These are phyloP conservation scores for Drosophila miranda DNA, from an alignment of 1,140 invertebrate genomes.

Conservation along the genomic window DNA sequence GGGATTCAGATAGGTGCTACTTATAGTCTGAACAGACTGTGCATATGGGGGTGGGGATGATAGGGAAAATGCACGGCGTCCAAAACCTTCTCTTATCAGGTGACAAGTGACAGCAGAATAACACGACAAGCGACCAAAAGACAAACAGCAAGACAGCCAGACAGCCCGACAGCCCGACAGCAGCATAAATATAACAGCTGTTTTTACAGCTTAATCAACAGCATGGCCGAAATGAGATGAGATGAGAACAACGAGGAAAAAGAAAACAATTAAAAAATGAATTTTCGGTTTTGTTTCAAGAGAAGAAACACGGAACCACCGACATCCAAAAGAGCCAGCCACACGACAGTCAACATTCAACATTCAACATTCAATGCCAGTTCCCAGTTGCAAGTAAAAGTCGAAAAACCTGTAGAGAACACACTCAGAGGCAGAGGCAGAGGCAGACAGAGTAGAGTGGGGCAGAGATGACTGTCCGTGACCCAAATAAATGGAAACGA, in stretches of 20 bases:
- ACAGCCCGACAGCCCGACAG: no score
- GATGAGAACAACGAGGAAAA: not conserved
- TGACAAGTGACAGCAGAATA: no score
- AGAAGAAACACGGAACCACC: conserved; percentile 64
- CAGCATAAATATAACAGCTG: conserved; percentile 50
- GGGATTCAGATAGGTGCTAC: no score
- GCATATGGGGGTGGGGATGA: not conserved
- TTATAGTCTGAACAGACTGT: no score
- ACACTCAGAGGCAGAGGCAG: not conserved
- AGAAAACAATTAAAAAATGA: conserved; percentile 27
- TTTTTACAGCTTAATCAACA: conserved; percentile 54
- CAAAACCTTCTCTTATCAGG: not conserved
- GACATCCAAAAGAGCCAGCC: not conserved
- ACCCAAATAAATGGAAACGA: conserved; percentile 70
- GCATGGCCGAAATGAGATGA: not conserved
- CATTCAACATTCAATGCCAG: conserved; percentile 29
- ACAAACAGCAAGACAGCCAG: no score
- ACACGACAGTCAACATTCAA: not conserved
- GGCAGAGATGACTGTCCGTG: conserved; percentile 69
- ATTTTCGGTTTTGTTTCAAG: no score
- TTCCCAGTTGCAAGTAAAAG: conserved; percentile 69
- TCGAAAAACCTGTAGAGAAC: conserved; percentile 73
- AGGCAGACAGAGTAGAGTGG: conserved; percentile 17
- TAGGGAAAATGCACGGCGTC: not conserved
- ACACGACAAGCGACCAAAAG: no score